Evolutionary conservation across 2,888 invertebrate species (phyloP).

Genomic region (Vanessa cardui): DNA sequence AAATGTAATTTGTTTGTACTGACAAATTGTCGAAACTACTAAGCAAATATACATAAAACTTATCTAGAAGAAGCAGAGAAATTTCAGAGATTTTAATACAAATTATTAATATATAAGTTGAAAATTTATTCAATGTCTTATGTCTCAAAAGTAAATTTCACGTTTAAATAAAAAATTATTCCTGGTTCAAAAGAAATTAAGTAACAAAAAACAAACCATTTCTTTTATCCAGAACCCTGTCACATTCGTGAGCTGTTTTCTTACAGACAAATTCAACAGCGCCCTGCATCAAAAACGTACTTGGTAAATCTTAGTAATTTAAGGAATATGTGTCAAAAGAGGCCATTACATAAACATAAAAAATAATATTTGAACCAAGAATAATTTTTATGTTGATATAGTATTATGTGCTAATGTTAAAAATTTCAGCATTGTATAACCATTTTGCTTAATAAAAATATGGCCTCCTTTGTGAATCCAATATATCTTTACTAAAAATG

Average conservation of each 20-base stretch:
- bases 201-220: conserved; percentile 57
- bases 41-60: no score
- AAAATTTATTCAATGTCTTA: no score
- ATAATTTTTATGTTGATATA: conserved; percentile 6
- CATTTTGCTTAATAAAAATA: conserved; percentile 26
- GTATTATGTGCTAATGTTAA: no score
- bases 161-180: conserved; percentile 40
- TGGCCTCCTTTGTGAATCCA: conserved; percentile 48
- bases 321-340: conserved; percentile 46
- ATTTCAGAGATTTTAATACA: no score
- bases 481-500: neutral
- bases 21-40: no score
- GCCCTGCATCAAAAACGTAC: conserved; percentile 61
- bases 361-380: conserved; percentile 40
- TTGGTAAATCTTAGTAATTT: conserved; percentile 1
- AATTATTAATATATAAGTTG: no score
- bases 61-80: no score
- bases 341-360: conserved; percentile 42
- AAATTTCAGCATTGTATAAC: neutral
- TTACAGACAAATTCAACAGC: conserved; percentile 59
- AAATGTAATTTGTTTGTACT: no score
- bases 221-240: conserved; percentile 59
- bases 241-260: conserved; percentile 57
- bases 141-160: no score
- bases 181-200: conserved; percentile 57